These are phyloP conservation scores for Dioctria rufipes DNA, from an alignment of 2,888 invertebrate genomes.

Conservation along the genomic window DNA sequence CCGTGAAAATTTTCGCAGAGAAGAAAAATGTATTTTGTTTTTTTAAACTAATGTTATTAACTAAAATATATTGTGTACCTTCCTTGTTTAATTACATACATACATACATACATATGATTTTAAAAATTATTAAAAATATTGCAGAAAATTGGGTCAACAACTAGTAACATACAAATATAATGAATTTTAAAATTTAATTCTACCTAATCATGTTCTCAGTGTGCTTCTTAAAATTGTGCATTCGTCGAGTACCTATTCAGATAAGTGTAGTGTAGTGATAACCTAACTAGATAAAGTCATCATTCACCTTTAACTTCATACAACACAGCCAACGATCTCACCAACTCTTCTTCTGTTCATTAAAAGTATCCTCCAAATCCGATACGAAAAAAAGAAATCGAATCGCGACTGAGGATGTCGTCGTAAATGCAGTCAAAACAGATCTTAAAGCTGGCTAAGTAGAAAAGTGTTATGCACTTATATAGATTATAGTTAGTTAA, in stretches of 20 bases:
- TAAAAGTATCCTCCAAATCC: no score
- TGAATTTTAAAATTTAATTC: no score
- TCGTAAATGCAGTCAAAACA: background rate
- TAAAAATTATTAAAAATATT: no score
- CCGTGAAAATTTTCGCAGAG: no score
- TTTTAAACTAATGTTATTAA: no score
- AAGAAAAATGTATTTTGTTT: no score
- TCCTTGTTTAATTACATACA: no score
- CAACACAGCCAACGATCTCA: background rate
- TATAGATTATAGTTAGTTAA: background rate
- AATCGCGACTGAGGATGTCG: background rate
- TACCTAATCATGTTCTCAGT: no score
- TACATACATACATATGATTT: no score
- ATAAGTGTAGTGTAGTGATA: background rate
- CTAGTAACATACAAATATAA: no score
- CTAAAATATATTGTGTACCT: no score
- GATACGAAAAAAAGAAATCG: background rate
- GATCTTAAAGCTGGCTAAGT: conserved; percentile 14
- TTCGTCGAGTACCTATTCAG: background rate
- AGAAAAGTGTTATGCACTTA: background rate
- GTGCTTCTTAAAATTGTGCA: background rate
- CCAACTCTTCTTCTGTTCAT: background rate
- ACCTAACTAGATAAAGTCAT: background rate
- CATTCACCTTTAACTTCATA: background rate
- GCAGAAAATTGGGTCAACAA: no score